Base-by-base conservation (phyloP, 2,888 invertebrate species). In the Girardia tigrina region DNA sequence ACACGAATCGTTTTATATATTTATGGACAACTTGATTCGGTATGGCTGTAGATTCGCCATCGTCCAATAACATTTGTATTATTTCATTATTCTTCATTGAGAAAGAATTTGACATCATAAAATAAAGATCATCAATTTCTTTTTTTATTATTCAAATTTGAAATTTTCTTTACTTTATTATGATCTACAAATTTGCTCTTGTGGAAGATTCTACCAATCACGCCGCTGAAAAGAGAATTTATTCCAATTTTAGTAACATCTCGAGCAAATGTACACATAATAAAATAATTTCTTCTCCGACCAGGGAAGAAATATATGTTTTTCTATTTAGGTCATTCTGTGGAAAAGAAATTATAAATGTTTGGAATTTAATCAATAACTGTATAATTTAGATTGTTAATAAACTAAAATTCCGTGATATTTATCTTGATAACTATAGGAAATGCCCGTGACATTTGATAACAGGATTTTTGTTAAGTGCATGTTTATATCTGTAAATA, bases 221-320 rank as follows among this genome's bases (percentile, higher is more conserved):
- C n/a, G 23, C 23, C 4, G 16, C 2, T n/a, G 23, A 56, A 4
- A 20, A 8, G 23, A 56, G 56, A 56, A 16, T 20, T 56, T 20
- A 20, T 8, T 56, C 56, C 23, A 56, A 20, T 56, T 56, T 56
- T 56, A 56, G 56, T 56, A 56, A 56, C 56, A 8, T 56, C 23
- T 56, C 56, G 23, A 56, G 23, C 56, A 56, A 56, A 56, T 56
- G 23, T 56, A 56, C 56, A 56, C 56, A 56, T 56, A 56, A 56
- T 56, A 23, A 56, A 56, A 56, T 20, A 20, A 56, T 56, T 56
- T 23, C 56, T 56, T 56, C 56, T 56, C 56, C 23, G 23, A 56
- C 56, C 56, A 56, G 56, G 56, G 56, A 56, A 56, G 56, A 56
- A 56, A 56, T 56, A 56, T 56, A n/a, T 56, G 56, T 56, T 56